phyloP scores from a whole-genome alignment of 2,113 vertebrate species.

The Cervus canadensis region DNA sequence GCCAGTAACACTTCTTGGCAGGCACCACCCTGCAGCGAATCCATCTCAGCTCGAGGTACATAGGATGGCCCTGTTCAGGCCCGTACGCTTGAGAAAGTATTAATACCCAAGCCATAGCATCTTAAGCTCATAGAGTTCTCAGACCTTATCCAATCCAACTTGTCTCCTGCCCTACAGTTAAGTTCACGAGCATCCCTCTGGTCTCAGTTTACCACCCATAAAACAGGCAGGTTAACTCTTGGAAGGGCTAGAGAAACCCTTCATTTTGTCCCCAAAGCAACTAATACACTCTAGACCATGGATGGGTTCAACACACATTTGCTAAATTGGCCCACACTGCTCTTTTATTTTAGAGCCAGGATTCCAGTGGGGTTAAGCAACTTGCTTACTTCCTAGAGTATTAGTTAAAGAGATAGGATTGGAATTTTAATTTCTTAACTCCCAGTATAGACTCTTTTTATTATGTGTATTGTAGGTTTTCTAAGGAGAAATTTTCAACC shows the following conservation, averaged over 20 bases:
- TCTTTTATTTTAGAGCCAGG: background rate
- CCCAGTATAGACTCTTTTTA: background rate
- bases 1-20: background rate
- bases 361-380: background rate
- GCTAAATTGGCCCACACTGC: background rate
- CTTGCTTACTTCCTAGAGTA: background rate
- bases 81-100: background rate
- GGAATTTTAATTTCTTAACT: constrained; percentile 19
- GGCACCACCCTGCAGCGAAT: background rate
- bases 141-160: background rate
- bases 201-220: background rate
- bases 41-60: background rate
- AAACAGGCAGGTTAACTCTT: background rate
- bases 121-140: background rate
- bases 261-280: background rate
- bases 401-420: background rate
- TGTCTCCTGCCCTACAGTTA: background rate
- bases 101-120: background rate
- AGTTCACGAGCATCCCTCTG: background rate
- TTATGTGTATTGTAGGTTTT: background rate
- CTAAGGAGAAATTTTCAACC: background rate
- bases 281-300: background rate
- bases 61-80: background rate
- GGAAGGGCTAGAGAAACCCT: background rate
- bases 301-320: background rate